Evolutionary conservation across 2,888 invertebrate genomes (phyloP), one percentile per base, ranked within the genome.

Genomic region (Apantesis nais): DNA sequence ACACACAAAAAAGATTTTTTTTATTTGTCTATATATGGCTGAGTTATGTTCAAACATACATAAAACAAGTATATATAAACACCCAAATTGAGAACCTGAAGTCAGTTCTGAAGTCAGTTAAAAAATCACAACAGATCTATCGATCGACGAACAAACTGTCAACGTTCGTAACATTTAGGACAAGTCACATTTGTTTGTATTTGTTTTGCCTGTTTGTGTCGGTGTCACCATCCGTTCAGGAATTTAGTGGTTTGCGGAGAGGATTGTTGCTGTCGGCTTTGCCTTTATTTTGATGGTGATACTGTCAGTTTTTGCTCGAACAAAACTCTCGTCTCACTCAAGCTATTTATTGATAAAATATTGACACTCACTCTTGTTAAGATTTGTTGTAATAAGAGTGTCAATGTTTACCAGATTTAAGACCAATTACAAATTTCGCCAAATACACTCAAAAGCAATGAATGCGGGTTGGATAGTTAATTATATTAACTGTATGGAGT

Each of bases 151-250:
- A 55, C 58, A 29, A 11, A 39, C 58, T 60, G 37, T 60, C 39
- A 41, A 58, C 29, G 58, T 16, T 29, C 29, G 3, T 9, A 31
- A 64, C 29, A 58, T 58, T 29, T 16, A 58, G 29, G 58, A 29
- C 25, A 29, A 58, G 58, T 29, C 58, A 58, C 58, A 62, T 37
- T 37, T 34, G 37, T 39, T 37, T 63, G 25, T 63, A 39, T 63
- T 39, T 41, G 5, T 39, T 29, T 63, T 29, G 58, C 25, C 58
- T 58, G 58, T 58, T 58, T 58, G 58, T 58, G 16, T 29, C 58
- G 29, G 29, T 58, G 58, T 58, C 58, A 58, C 58, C 16, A 29
- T 58, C 58, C 58, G 25, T 58, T 58, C 29, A 29, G 58, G 62
- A 37, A 62, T 37, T 22, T 62, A 31, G 39, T 11, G 19, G 58